Evolutionary conservation across 2,888 invertebrate species (phyloP).

Genomic region (Abrostola triplasia): DNA sequence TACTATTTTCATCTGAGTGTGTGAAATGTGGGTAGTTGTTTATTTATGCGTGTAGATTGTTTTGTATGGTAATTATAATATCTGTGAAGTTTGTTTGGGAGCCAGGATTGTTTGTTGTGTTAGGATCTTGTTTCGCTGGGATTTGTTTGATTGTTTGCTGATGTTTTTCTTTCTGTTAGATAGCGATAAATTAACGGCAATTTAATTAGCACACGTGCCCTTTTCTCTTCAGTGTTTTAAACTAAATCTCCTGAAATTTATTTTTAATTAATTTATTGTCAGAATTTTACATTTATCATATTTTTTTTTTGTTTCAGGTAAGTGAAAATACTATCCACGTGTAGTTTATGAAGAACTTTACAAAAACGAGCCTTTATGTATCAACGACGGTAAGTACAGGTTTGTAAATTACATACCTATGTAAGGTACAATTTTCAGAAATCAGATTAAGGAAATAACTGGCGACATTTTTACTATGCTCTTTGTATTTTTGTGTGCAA

Average conservation of each 20-base stretch:
- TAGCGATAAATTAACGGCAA: too few relatives aligned
- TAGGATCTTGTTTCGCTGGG: conserved; percentile 6
- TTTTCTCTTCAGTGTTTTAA: too few relatives aligned
- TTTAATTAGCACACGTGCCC: too few relatives aligned
- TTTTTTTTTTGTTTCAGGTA: conserved; percentile 47
- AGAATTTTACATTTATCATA: background rate
- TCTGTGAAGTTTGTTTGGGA: conserved; percentile 26
- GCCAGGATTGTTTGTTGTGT: conserved; percentile 34
- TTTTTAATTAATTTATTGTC: too few relatives aligned
- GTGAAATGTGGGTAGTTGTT: conserved; percentile 42
- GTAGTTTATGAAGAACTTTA: background rate
- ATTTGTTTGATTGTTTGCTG: conserved; percentile 2
- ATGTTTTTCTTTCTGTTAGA: background rate
- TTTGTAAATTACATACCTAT: too few relatives aligned
- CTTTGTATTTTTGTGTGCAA: too few relatives aligned
- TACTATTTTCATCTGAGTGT: conserved; percentile 43
- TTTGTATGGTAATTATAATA: conserved; percentile 47
- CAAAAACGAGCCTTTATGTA: background rate
- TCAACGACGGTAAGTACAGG: background rate
- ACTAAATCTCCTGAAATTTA: too few relatives aligned
- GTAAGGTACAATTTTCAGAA: too few relatives aligned
- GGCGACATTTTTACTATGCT: too few relatives aligned
- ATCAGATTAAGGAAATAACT: too few relatives aligned
- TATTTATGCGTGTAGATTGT: conserved; percentile 41
- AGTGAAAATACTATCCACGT: conserved; percentile 4